Percentiles rank a stretch among this genome's conserved stretches.
phyloP scores from a whole-genome alignment of 92 coral and sea anemone species.

The Epizoanthus ramosus region DNA sequence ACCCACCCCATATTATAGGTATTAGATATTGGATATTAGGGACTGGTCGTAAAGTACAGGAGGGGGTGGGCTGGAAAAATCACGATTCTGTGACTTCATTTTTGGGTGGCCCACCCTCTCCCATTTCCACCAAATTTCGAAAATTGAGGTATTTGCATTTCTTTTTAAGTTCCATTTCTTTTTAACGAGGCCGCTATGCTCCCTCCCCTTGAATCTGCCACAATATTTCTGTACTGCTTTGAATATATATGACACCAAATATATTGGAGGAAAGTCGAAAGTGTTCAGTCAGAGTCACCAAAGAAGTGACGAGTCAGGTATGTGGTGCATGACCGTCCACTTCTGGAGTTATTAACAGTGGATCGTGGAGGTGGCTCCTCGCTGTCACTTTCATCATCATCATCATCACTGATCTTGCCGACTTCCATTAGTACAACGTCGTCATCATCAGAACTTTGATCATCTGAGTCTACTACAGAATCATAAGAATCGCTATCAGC shows the following conservation, averaged over 20 bases:
- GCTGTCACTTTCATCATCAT: too few relatives aligned
- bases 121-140: constrained; percentile 10
- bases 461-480: too few relatives aligned
- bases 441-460: too few relatives aligned
- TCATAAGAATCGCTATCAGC: constrained; percentile 24
- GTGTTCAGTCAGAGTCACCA: constrained; percentile 49
- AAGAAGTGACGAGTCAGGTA: constrained; percentile 46
- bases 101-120: constrained; percentile 18
- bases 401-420: constrained; percentile 24
- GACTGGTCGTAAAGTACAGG: too few relatives aligned
- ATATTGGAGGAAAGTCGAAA: constrained; percentile 17
- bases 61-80: too few relatives aligned
- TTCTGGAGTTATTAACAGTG: too few relatives aligned
- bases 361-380: too few relatives aligned
- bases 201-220: constrained; percentile 40
- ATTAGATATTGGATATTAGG: too few relatives aligned
- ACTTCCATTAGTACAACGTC: too few relatives aligned
- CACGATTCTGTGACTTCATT: too few relatives aligned
- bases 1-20: too few relatives aligned
- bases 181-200: constrained; percentile 37
- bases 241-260: constrained; percentile 21
- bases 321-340: too few relatives aligned
- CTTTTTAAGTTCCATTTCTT: constrained; percentile 23
- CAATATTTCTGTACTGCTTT: constrained; percentile 34
- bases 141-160: constrained; percentile 25